Evolutionary conservation across 1,140 invertebrate species (phyloP).

Genomic region (Zaprionus gabonicus): DNA sequence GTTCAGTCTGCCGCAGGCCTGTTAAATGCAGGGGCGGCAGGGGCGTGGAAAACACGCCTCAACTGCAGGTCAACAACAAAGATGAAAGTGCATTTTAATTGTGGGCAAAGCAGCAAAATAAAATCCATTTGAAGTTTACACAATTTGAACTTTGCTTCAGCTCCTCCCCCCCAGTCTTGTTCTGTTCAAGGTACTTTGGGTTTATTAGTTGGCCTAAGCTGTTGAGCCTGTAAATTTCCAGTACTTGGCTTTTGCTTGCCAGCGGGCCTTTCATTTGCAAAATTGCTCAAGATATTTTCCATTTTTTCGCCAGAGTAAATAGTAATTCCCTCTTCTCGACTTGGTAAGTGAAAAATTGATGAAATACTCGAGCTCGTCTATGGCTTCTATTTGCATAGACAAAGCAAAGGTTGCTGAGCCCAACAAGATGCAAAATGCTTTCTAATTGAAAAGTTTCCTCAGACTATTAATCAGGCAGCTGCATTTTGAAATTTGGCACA

Average conservation of each 20-base stretch:
- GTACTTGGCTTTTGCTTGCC: conserved; percentile 21
- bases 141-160: not conserved
- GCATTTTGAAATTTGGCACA: conserved; percentile 10
- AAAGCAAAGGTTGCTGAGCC: not conserved
- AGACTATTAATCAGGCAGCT: conserved; percentile 24
- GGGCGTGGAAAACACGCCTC: conserved; percentile 2
- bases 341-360: conserved; percentile 42
- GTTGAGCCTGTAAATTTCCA: conserved; percentile 7
- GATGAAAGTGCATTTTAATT: conserved; percentile 61
- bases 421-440: not conserved
- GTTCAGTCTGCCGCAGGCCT: not conserved
- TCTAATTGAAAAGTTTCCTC: not conserved
- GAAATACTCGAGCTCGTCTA: conserved; percentile 20
- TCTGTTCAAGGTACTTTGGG: conserved; percentile 10
- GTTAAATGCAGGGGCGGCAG: not conserved
- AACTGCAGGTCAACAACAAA: conserved; percentile 30
- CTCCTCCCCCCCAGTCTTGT: not conserved
- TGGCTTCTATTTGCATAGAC: conserved; percentile 39
- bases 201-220: conserved; percentile 25
- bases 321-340: conserved; percentile 5
- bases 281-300: conserved; percentile 32
- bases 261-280: conserved; percentile 37
- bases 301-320: conserved; percentile 44
- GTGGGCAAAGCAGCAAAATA: conserved; percentile 20
- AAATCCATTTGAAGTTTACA: conserved; percentile 28